These are phyloP conservation scores for Polyommatus icarus DNA, from an alignment of 2,888 invertebrate genomes.

Conservation along the genomic window DNA sequence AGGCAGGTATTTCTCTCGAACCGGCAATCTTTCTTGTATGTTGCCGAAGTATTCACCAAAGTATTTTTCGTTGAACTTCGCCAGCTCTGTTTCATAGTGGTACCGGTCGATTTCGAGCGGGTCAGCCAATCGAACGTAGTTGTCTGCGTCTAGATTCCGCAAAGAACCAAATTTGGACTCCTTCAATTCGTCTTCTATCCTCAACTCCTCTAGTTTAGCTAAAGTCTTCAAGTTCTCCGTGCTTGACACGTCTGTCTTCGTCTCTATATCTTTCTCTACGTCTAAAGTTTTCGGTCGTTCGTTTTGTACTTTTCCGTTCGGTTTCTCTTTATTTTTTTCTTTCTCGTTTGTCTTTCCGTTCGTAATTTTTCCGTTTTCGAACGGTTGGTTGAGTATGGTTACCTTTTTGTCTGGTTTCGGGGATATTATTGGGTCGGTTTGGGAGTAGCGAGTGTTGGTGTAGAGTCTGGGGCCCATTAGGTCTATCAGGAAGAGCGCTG, in stretches of 20 bases:
- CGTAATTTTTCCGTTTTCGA: conserved; percentile 48
- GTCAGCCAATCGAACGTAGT: conserved; percentile 67
- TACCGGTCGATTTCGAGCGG: conserved; percentile 63
- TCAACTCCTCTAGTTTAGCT: conserved; percentile 55
- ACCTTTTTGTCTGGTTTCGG: conserved; percentile 64
- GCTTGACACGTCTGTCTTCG: conserved; percentile 51
- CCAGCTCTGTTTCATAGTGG: conserved; percentile 70
- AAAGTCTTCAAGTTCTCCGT: conserved; percentile 43
- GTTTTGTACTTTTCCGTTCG: conserved; percentile 51
- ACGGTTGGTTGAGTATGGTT: conserved; percentile 51
- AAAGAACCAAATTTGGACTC: conserved; percentile 73
- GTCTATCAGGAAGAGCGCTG: conserved; percentile 84
- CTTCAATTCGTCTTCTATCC: conserved; percentile 59
- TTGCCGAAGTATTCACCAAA: conserved; percentile 67
- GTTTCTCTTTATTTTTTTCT: conserved; percentile 39
- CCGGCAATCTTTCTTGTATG: conserved; percentile 60
- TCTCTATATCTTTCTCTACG: conserved; percentile 50
- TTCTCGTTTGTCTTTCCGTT: conserved; percentile 53
- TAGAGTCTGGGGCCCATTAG: conserved; percentile 80
- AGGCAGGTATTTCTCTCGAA: conserved; percentile 70
- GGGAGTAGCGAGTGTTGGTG: conserved; percentile 64
- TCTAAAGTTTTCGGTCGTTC: conserved; percentile 68
- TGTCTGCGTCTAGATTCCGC: conserved; percentile 65
- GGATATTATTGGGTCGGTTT: conserved; percentile 60
- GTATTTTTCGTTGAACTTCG: conserved; percentile 72